Conservation (phyloP, 2,888 invertebrate species). For the Cataglyphis altisquamis region DNA sequence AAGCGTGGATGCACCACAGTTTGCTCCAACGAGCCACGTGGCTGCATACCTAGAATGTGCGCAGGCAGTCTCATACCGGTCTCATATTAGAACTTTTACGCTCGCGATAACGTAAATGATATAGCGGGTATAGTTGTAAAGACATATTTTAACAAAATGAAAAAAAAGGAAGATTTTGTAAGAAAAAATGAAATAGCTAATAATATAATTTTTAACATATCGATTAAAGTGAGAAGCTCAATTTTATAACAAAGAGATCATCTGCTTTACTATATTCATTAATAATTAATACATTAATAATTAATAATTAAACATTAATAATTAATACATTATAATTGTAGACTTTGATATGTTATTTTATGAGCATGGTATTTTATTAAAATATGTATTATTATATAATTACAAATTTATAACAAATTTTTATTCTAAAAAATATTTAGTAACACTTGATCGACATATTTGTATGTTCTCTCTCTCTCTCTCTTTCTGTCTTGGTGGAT, state of each 20-base stretch:
- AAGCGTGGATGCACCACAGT: slow-evolving; percentile 76
- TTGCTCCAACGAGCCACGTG: slow-evolving; percentile 71
- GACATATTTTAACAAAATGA: not conserved
- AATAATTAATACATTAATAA: too few species aligned
- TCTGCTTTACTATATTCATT: not conserved
- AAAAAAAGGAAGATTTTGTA: not conserved
- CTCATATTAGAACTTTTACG: slow-evolving; percentile 49
- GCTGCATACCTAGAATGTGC: slow-evolving; percentile 75
- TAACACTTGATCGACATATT: not conserved
- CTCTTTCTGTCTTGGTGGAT: not conserved
- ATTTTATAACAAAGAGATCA: not conserved
- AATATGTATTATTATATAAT: not conserved
- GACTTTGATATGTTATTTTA: not conserved
- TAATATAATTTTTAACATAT: not conserved
- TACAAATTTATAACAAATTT: not conserved
- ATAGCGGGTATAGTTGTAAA: not conserved
- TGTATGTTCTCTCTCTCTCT: not conserved
- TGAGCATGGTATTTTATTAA: not conserved
- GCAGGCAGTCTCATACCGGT: slow-evolving; percentile 64
- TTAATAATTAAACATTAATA: too few species aligned
- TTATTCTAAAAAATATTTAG: not conserved
- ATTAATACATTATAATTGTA: not conserved
- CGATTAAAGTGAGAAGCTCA: not conserved
- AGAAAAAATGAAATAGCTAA: not conserved
- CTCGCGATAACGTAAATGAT: slow-evolving; percentile 35